Base-by-base conservation (phyloP, 2,113 vertebrate genomes). In the Eretmochelys imbricata region DNA sequence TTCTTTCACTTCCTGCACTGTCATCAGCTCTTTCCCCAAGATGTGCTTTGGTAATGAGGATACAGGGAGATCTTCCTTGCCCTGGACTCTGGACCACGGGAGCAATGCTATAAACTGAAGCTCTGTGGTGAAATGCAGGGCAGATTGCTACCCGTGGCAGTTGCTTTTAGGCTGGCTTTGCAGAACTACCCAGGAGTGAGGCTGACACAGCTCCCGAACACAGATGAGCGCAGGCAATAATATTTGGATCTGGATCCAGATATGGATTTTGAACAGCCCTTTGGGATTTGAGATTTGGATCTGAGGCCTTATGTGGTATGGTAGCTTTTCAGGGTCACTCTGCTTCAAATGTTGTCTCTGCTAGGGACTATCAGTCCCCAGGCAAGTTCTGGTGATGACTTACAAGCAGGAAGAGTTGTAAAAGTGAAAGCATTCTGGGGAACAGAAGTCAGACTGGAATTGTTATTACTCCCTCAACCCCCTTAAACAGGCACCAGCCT, bases 221-320 rank as follows among this genome's bases (percentile, higher is more conserved):
- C 38, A 48, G 42, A 78, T 46, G 38, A 79, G 54, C 38, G 27
- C 25, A 24, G 38, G 49, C 27, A 76, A 27, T 29, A 22, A 46
- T 29, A 29, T 0, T 42, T 53, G 1, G 79, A n/a, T 29, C 14
- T 55, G 22, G 50, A 76, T 46, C 27, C 69, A 42, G 55, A 76
- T 46, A 16, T 49, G 17, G 46, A 48, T 80, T 55, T 42, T 22
- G 38, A 53, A 72, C 19, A 25, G 48, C 35, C 38, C 29, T 4
- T 0, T 2, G 49, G 29, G 42, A 27, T 17, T 46, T 10, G 17
- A 49, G 35, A 48, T 7, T 54, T 83, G 35, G 79, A 16, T 0
- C 4, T 31, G 29, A 86, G 75, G 24, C 27, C 29, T 81, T 55
- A 49, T 35, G 17, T 75, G 80, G 25, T 54, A 75, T 24, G 48